Evolutionary conservation across 2,113 vertebrate genomes (phyloP), one percentile per base, ranked within the genome.

Genomic region (Narcine bancroftii): DNA sequence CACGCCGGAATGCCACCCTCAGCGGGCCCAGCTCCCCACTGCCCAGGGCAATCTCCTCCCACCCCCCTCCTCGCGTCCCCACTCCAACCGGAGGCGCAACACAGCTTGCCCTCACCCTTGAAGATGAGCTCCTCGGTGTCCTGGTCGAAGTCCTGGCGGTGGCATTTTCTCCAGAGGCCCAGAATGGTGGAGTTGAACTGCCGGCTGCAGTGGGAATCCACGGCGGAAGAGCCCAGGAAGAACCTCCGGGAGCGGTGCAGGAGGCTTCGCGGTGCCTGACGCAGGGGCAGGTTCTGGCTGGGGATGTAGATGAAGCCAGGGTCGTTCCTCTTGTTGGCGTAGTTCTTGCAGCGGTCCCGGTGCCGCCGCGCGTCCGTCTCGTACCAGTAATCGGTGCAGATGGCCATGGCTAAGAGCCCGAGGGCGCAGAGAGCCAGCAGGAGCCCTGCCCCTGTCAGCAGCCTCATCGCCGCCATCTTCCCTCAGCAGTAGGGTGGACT

Each of bases 301-400:
- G 97, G 97, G 92, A 97, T 97, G 94, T 97, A 97, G 95, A 97
- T 98, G 94, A 97, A 97, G 3, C 97, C 97, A 2, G 97, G 97
- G 94, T 98, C 97, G 95, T 95, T 97, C 66, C 97, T 95, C 95
- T 98, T 98, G 95, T 97, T 97, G 93, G 96, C 96, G 93, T 97
- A 97, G 94, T 96, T 97, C 93, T 97, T 97, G 95, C 97, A 98
- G 94, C 97, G 96, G 92, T 97, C 97, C 0, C 97, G 96, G 93
- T 98, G 97, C 92, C 96, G 95, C 94, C 97, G 94, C 15, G 97
- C 97, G 93, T 98, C 97, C 39, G 97, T 98, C 96, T 98, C 97
- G 94, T 98, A 98, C 97, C 97, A 98, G 83, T 96, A 96, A 92
- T 97, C 97, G 94, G 97, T 98, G 95, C 97, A 97, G 92, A 98